Percentiles rank a stretch among this genome's conserved stretches.
Conservation (phyloP, 2,888 invertebrate genomes). For the Calliphora vomitoria region DNA sequence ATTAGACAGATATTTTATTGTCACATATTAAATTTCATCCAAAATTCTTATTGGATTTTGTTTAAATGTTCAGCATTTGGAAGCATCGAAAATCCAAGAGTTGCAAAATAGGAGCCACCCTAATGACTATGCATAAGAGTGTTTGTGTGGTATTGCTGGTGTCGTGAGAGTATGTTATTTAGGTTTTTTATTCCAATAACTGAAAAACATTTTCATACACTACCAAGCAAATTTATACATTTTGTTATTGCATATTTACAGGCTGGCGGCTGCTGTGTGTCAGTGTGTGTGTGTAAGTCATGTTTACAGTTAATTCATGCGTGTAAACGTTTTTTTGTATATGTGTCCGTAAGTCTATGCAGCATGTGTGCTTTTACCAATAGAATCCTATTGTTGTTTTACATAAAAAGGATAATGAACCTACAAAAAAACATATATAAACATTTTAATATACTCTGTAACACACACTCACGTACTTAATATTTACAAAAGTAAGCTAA, state of each 20-base stretch:
- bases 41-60: too few relatives aligned
- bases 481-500: conserved; percentile 8
- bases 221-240: not conserved
- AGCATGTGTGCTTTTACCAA: not conserved
- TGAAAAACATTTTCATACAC: conserved; percentile 13
- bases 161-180: conserved; percentile 8
- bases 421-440: conserved; percentile 28
- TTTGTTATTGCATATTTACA: conserved; percentile 1
- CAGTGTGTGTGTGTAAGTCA: not conserved
- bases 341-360: not conserved
- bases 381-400: not conserved
- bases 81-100: too few relatives aligned
- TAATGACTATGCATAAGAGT: not conserved
- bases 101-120: too few relatives aligned
- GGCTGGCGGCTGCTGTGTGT: not conserved
- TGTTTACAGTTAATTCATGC: conserved; percentile 31
- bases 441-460: conserved; percentile 28
- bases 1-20: too few relatives aligned
- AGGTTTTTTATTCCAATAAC: not conserved
- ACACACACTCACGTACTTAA: not conserved
- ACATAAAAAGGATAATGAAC: conserved; percentile 58
- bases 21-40: too few relatives aligned
- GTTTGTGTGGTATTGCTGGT: conserved; percentile 4
- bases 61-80: too few relatives aligned
- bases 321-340: not conserved